Evolutionary conservation across 2,888 invertebrate genomes (phyloP), one percentile per base, ranked within the genome.

Genomic region (Chrysolina haemoptera): DNA sequence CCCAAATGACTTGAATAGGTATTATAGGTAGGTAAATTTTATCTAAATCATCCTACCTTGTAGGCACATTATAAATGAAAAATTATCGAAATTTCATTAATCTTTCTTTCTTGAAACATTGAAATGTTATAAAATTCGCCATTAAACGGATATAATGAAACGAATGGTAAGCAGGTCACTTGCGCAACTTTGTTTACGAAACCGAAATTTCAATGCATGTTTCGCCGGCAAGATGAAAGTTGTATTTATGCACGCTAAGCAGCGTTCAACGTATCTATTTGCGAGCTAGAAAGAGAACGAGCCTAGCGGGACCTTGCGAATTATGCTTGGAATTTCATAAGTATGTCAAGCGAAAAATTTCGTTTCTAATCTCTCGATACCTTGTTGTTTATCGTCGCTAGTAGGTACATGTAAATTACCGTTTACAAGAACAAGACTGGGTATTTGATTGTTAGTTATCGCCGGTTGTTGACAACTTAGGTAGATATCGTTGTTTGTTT

Each of bases 271-370:
- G n/a, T 55, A 55, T 59, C 27, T 53, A 20, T 59, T 27, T 59
- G 5, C 4, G 22, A 14, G 14, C 6, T 27, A 35, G 27, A n/a
- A 59, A 14, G 35, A 35, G 59, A 59, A 14, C 14, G 4, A n/a
- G 59, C 27, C 59, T 27, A 1, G 59, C 77, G 78, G 77, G 80
- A 81, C 81, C 82, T 82, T 82, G 82, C 77, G 68, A 80, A 81
- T 82, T 75, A 80, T 81, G 80, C 79, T 71, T 70, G 80, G 81
- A 81, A 81, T 82, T 82, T 81, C 80, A 77, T 78, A 81, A 82
- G 79, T 81, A 74, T 80, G 82, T 79, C 80, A 79, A 64, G 71
- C 74, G 70, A 76, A 80, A 79, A 76, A 76, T 78, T 77, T 72
- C 66, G 74, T 80, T 79, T 80, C 77, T 75, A 76, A 73, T 73